Base-by-base conservation (phyloP, 2,797 vertebrate genomes). In the Numenius phaeopus region DNA sequence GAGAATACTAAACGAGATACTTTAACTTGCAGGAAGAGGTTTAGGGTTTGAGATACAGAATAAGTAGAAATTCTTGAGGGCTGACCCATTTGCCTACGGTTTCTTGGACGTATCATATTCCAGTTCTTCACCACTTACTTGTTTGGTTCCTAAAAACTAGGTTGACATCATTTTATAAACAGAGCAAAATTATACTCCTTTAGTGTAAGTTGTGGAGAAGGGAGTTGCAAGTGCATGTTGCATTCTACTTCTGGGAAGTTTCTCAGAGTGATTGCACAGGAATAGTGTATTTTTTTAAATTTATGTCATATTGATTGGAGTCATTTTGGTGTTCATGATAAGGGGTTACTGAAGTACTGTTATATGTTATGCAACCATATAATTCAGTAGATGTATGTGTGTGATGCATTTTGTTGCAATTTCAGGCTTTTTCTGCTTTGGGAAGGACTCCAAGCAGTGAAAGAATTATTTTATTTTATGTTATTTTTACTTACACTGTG, bases 1-100 rank as follows among this genome's bases (percentile, higher is more conserved):
- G 3, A 2, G 26, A 46, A 12, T 7, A 7, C 24, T n/a, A n/a
- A 55, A 22, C 1, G 0, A 32, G 67, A 80, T 37, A 26, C 3
- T 67, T 58, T 3, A 5, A 2, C 8, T 34, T 52, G 32, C 12
- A 50, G 29, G 22, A 17, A 0, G 0, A 62, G 5, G 7, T 67
- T 90, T 78, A 42, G 27, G 7, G 19, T 55, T 62, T 93, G 40
- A 72, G 22, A 47, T 7, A 20, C 2, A 73, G 18, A 50, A 54
- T 14, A 69, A 58, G 16, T 4, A 82, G 69, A 72, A 46, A 66
- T 55, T 84, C 14, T 70, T 55, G 55, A 67, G 26, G 8, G 9
- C 15, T 75, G 5, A 54, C 10, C 57, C 8, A 8, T 65, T 75
- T 61, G 21, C 10, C 21, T 26, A 1, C n/a, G 20, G 5, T 13